These are phyloP conservation scores for Drosophila gaucha DNA, from an alignment of 2,888 invertebrate species.

Conservation along the genomic window DNA sequence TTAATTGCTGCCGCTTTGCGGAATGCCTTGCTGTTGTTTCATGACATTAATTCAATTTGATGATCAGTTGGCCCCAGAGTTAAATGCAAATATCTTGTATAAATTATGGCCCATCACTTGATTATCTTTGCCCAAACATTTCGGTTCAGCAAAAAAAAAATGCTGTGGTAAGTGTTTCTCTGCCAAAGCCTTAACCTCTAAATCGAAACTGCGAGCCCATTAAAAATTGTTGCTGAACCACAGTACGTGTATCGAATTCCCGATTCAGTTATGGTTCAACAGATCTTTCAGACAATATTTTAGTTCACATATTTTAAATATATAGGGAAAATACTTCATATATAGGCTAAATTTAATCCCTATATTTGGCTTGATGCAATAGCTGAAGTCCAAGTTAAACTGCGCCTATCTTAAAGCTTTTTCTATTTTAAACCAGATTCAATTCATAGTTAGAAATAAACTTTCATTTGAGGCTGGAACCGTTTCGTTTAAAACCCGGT, in stretches of 20 bases:
- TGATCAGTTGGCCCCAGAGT: constrained; percentile 22
- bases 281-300: too few species aligned
- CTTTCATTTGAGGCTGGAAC: background rate
- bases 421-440: background rate
- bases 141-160: constrained; percentile 2
- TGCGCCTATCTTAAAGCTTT: too few species aligned
- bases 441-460: background rate
- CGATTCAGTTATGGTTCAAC: background rate
- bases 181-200: constrained; percentile 53
- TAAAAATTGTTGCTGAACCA: too few species aligned
- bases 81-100: constrained; percentile 77
- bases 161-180: constrained; percentile 38
- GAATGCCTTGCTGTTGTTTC: constrained; percentile 31
- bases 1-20: constrained; percentile 63
- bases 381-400: too few species aligned
- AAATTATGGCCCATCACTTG: constrained; percentile 58
- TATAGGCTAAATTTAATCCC: too few species aligned
- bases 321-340: too few species aligned
- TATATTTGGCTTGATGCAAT: too few species aligned
- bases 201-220: background rate
- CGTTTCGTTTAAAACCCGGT: background rate
- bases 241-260: background rate
- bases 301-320: too few species aligned
- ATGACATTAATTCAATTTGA: constrained; percentile 73
- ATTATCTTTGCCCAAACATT: constrained; percentile 33